Evolutionary conservation across 2,113 vertebrate species (phyloP), one percentile per base, ranked within the genome.

Genomic region (Oncorhynchus masou): DNA sequence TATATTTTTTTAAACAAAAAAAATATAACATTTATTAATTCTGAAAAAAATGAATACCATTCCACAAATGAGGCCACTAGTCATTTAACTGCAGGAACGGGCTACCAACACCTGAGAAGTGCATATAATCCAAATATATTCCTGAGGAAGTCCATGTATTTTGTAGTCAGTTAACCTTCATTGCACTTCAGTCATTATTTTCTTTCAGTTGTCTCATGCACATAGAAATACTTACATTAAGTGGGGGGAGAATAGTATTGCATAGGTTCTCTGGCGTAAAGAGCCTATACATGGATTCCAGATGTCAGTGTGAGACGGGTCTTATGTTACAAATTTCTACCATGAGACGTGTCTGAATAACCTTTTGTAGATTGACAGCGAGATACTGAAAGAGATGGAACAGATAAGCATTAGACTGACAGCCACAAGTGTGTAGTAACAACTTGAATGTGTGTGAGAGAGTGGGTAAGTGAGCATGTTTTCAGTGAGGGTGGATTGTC

Each of bases 201-300:
- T 62, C 60, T 12, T 11, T 45, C 39, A 45, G 39, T 45, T 45
- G 39, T 45, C 39, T 45, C 11, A 11, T 19, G 29, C 59, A 45
- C 67, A 31, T 67, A 49, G 20, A 65, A 34, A 66, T 39, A 13
- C 25, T 60, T 49, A 12, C 24, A 68, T 70, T 49, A 67, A 74
- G 59, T 73, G 68, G 45, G 68, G 73, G 59, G 71, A 82, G 84
- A 76, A 75, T 64, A 81, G 79, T 31, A 66, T 54, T 49, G 66
- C 68, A 76, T 71, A 81, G 75, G 74, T 80, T 68, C 60, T 78
- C 65, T 74, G 69, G 69, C 71, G 31, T 54, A 34, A 31, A 62
- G 16, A 68, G 74, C 73, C 49, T 67, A 66, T 83, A 71, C 49
- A 85, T 80, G 75, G 83, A 73, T 81, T 80, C 86, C 86, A 87